A percentile compares a stretch with the other conserved stretches of the same genome.
These are phyloP conservation scores for Meloe dianella DNA, from an alignment of 2,888 invertebrate genomes.

Conservation along the genomic window DNA sequence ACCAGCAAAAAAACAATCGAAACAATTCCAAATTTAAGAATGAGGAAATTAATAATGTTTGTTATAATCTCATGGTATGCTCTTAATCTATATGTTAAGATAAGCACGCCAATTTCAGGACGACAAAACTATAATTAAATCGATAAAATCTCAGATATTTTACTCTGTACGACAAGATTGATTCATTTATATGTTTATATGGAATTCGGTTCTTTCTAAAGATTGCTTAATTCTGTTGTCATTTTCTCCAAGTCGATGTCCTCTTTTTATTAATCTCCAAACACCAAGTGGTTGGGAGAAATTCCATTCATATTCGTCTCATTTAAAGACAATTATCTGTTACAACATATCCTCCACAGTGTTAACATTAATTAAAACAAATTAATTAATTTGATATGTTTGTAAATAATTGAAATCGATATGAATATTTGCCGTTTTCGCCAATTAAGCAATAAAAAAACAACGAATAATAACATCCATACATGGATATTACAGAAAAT, in stretches of 20 bases:
- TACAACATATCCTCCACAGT: no score
- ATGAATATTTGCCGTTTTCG: no score
- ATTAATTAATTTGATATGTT: no score
- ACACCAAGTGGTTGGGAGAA: no score
- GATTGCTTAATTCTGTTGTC: background rate
- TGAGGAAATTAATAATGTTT: background rate
- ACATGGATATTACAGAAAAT: no score
- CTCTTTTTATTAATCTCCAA: background rate
- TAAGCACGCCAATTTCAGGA: background rate
- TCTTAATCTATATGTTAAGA: background rate
- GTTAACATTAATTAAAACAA: no score
- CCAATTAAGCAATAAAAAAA: no score
- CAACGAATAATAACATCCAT: no score
- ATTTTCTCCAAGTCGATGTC: background rate
- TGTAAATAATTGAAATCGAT: no score
- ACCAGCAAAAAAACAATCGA: background rate
- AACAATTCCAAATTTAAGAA: background rate
- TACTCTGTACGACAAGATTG: background rate
- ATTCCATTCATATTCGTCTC: no score
- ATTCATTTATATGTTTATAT: background rate
- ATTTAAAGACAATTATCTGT: no score
- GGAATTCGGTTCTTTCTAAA: background rate
- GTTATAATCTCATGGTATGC: background rate
- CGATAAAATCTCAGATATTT: background rate
- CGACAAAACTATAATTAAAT: constrained; percentile 1